phyloP scores from a whole-genome alignment of 2,888 invertebrate genomes.

The Lepidocyrtinus sp. region DNA sequence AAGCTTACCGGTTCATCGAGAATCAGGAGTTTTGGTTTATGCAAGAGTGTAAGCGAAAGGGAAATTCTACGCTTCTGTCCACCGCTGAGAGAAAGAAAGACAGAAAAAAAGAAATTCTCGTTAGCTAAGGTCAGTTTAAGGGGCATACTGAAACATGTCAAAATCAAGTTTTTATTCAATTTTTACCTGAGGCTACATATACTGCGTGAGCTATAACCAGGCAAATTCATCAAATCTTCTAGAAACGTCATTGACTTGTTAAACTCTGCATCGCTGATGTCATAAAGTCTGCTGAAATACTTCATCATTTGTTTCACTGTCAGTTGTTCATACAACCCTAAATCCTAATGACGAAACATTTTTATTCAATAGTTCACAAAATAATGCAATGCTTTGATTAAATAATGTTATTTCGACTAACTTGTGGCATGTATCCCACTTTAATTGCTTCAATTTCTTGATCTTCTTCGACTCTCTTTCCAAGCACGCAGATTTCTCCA shows the following conservation, averaged over 20 bases:
- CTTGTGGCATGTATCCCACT: conserved; percentile 59
- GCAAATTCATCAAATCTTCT: conserved; percentile 91
- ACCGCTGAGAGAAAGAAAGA: conserved; percentile 70
- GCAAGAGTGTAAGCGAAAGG: conserved; percentile 73
- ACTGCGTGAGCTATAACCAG: conserved; percentile 74
- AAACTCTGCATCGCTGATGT: conserved; percentile 88
- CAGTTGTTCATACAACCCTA: conserved; percentile 91
- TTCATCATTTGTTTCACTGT: conserved; percentile 94
- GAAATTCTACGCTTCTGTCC: conserved; percentile 73
- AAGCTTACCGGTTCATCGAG: conserved; percentile 82
- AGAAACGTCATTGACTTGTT: conserved; percentile 86
- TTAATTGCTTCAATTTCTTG: conserved; percentile 87
- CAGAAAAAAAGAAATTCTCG: neutral
- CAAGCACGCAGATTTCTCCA: conserved; percentile 91
- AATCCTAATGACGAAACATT: conserved; percentile 76
- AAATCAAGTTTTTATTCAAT: neutral
- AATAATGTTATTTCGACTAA: neutral
- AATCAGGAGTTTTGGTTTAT: conserved; percentile 77
- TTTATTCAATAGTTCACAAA: neutral
- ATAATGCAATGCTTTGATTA: neutral
- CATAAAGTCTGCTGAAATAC: conserved; percentile 96
- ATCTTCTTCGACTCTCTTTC: conserved; percentile 81
- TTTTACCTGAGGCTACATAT: conserved; percentile 25
- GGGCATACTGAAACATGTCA: neutral
- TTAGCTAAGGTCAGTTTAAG: neutral